Evolutionary conservation across 2,113 vertebrate species (phyloP), one percentile per base, ranked within the genome.

Genomic region (Chionomys nivalis): DNA sequence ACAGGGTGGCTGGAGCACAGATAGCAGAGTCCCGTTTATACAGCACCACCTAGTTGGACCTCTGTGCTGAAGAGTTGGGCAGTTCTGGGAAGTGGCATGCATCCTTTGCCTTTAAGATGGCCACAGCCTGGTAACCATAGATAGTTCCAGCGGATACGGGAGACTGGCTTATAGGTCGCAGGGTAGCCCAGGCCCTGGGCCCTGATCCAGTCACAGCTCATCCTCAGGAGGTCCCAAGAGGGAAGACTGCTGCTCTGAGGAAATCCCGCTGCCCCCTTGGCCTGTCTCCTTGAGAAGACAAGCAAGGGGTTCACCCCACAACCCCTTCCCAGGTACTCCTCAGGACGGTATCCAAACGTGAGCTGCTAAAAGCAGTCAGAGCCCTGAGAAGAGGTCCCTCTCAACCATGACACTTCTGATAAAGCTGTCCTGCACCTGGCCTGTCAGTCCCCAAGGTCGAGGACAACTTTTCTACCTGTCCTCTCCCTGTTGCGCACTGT

Each of bases 361-460:
- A 73, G 55, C 52, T 31, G 19, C 52, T 61, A 76, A 63, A 19
- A 14, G 55, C 58, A 47, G 42, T 12, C 16, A 21, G 66, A 26
- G 5, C 26, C 36, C 23, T 26, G 7, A 2, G 44, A 47, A 5
- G 2, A 0, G 14, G 5, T 42, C 49, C 28, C 0, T 2, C 52
- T 33, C 87, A 17, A 9, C 13, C 3, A 17, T 31, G 28, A 12
- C 21, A 7, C 68, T 47, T 66, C 61, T 52, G 2, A 5, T 3
- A 49, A 36, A 13, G 52, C 33, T 23, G 2, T 1, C 55, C 75
- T 24, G 36, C 23, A 0, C 14, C 42, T 23, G 31, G 42, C 19
- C 72, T 58, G 47, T 61, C 0, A 1, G n/a, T 1, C 13, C 0
- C 0, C 0, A 24, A 5, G 39, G 28, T 55, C 12, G 73, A 72